Conservation (phyloP, 2,113 vertebrate species). For the Ceratotherium simum region DNA sequence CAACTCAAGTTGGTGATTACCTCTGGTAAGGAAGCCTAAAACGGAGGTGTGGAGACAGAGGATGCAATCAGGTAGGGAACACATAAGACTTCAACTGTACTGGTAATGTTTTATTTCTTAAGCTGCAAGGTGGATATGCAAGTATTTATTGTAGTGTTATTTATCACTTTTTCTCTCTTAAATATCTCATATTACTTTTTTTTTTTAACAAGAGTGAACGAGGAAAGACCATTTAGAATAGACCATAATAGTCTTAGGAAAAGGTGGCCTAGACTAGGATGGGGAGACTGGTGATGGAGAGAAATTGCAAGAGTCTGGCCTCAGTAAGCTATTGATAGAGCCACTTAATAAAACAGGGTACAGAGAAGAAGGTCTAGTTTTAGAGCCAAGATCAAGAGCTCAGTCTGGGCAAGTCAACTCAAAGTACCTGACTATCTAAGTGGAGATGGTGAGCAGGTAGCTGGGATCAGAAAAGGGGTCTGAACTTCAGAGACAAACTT, state of each 20-base stretch:
- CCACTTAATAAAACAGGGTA: neutral
- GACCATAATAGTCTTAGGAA: neutral
- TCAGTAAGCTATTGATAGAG: neutral
- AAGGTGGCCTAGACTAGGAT: neutral
- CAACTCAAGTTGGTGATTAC: neutral
- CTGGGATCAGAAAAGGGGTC: neutral
- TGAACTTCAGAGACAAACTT: neutral
- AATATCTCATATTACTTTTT: neutral
- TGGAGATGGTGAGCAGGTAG: neutral
- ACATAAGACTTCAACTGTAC: neutral
- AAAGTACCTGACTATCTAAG: neutral
- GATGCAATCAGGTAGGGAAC: neutral
- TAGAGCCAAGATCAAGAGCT: conserved; percentile 17
- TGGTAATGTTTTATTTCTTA: neutral
- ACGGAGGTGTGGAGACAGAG: neutral
- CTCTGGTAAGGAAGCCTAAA: neutral
- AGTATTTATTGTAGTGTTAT: neutral
- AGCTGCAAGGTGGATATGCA: neutral
- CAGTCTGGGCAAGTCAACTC: neutral
- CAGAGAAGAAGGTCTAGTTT: neutral
- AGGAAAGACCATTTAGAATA: neutral
- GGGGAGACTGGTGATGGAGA: neutral
- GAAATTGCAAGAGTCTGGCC: neutral
- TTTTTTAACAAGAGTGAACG: neutral
- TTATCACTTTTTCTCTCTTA: neutral